Evolutionary conservation across 2,797 vertebrate genomes (phyloP).

Genomic region (Eleutherodactylus coqui): DNA sequence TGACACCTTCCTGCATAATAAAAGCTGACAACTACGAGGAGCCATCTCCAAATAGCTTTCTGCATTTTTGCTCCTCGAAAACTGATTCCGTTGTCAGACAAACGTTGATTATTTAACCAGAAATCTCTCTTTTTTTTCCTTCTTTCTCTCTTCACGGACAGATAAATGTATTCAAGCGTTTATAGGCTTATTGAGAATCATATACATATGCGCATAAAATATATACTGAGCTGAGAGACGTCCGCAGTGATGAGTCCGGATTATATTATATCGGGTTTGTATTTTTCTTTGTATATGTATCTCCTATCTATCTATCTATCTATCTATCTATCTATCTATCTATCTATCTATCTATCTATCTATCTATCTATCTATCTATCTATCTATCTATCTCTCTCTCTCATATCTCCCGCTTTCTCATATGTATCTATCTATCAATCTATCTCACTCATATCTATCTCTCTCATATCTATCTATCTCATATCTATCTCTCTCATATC

Average conservation of each 20-base stretch:
- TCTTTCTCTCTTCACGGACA: conserved; percentile 79
- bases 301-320: background rate
- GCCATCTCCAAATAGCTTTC: conserved; percentile 99
- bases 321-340: background rate
- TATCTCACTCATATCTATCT: background rate
- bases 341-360: background rate
- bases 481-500: background rate
- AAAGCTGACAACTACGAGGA: conserved; percentile 99
- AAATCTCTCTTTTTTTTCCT: conserved; percentile 79
- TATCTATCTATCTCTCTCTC: background rate
- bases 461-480: background rate
- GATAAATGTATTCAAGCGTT: conserved; percentile 16
- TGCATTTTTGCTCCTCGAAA: conserved; percentile 99
- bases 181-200: conserved; percentile 12
- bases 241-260: background rate
- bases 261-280: background rate
- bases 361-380: background rate
- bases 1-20: conserved; percentile 99
- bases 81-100: conserved; percentile 97
- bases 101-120: conserved; percentile 98
- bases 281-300: background rate
- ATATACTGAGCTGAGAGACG: background rate
- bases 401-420: background rate
- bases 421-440: background rate
- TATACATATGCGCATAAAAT: conserved; percentile 33